A percentile compares a stretch with the other conserved stretches of the same genome.
These are phyloP conservation scores for Calyptommatus sinebrachiatus DNA, from an alignment of 2,113 vertebrate species.

Conservation along the genomic window DNA sequence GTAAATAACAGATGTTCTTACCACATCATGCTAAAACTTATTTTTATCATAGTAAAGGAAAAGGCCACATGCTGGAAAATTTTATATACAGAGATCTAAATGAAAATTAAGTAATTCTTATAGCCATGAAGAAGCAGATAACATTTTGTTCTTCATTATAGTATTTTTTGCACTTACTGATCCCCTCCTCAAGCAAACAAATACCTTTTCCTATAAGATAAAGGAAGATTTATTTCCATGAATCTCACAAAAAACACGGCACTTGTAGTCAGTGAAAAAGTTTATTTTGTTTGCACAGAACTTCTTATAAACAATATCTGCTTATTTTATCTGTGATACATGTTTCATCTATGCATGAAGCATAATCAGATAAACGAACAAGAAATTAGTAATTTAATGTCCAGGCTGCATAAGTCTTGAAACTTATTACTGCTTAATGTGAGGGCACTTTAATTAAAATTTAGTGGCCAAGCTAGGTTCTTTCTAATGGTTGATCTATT, in stretches of 20 bases:
- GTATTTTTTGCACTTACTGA: slow-evolving; percentile 40
- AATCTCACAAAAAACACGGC: slow-evolving; percentile 40
- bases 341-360: neutral
- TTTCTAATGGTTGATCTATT: too few relatives aligned
- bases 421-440: neutral
- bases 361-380: slow-evolving; percentile 27
- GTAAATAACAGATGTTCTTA: too few relatives aligned
- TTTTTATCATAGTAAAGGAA: slow-evolving; percentile 2
- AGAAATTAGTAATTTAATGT: slow-evolving; percentile 5
- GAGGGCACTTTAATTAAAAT: slow-evolving; percentile 20
- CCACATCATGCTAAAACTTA: neutral
- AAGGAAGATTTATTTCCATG: slow-evolving; percentile 49
- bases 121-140: slow-evolving; percentile 33
- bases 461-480: neutral
- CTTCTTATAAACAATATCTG: slow-evolving; percentile 38
- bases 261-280: slow-evolving; percentile 46
- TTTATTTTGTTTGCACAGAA: slow-evolving; percentile 52
- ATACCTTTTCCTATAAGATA: slow-evolving; percentile 35
- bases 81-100: slow-evolving; percentile 2
- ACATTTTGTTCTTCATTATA: slow-evolving; percentile 32
- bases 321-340: slow-evolving; percentile 45
- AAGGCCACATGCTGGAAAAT: neutral
- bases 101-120: slow-evolving; percentile 18
- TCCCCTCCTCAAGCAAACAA: neutral
- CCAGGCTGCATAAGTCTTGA: slow-evolving; percentile 27